phyloP scores from a whole-genome alignment of 2,113 vertebrate species.

The Psettodes erumei region DNA sequence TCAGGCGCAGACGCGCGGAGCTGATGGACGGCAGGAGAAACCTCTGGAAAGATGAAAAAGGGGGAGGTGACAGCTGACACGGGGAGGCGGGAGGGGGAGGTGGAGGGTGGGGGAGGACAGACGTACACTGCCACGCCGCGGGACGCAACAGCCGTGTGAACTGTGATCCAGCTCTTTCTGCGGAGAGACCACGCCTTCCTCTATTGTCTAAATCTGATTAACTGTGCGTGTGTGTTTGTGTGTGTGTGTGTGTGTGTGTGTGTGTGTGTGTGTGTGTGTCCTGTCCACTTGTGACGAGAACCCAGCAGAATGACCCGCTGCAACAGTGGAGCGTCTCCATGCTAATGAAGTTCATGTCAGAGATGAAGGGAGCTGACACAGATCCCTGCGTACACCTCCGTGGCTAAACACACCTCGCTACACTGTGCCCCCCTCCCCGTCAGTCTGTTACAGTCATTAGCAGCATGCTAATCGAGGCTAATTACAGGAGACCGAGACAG shows the following conservation, averaged over 20 bases:
- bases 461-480: conserved; percentile 72
- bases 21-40: conserved; percentile 65
- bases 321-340: too few relatives aligned
- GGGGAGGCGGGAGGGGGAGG: conserved; percentile 16
- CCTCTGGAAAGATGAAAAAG: conserved; percentile 38
- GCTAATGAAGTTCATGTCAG: conserved; percentile 35
- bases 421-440: not conserved
- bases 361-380: conserved; percentile 20
- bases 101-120: conserved; percentile 13
- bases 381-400: conserved; percentile 30
- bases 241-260: too few relatives aligned
- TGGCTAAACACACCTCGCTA: conserved; percentile 30
- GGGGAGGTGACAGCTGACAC: conserved; percentile 51
- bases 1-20: conserved; percentile 42
- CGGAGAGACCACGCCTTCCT: too few relatives aligned
- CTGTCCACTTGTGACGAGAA: conserved; percentile 1
- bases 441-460: conserved; percentile 64
- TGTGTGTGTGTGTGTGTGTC: not conserved
- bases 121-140: not conserved
- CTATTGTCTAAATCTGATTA: too few relatives aligned
- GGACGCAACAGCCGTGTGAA: conserved; percentile 8
- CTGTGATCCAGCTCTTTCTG: not conserved
- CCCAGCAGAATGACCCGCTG: conserved; percentile 8
- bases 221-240: too few relatives aligned
- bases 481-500: conserved; percentile 72